Percentiles rank a stretch among this genome's conserved stretches.
Conservation (phyloP, 2,113 vertebrate species). For the Aramus guarauna region DNA sequence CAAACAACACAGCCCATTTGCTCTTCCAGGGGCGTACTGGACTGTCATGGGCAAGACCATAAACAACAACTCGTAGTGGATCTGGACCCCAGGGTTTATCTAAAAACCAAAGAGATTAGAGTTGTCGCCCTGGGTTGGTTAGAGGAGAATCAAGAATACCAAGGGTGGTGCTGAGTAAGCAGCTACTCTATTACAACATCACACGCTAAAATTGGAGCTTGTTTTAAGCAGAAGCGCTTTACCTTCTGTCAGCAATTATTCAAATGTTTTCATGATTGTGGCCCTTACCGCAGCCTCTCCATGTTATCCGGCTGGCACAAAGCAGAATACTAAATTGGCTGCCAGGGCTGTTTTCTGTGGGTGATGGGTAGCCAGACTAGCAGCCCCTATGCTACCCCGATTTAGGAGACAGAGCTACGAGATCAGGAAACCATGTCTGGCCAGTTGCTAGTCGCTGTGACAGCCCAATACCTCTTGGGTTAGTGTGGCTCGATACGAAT, state of each 20-base stretch:
- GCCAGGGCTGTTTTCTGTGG: background rate
- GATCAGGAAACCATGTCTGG: background rate
- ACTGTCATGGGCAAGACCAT: background rate
- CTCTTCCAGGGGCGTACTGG: background rate
- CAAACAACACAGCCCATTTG: background rate
- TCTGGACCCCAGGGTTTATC: background rate
- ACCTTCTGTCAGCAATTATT: background rate
- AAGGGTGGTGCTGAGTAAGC: background rate
- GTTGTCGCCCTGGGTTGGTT: background rate
- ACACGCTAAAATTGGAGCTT: background rate
- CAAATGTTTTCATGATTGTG: background rate
- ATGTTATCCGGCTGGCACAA: background rate
- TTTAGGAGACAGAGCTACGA: background rate
- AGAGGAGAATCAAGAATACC: background rate
- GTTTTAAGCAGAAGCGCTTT: background rate
- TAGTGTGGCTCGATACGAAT: fast-evolving
- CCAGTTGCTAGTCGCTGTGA: background rate
- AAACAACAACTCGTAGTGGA: fast-evolving
- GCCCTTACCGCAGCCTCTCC: background rate
- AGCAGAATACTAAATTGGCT: background rate
- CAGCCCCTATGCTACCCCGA: background rate
- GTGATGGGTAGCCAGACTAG: background rate
- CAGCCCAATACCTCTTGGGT: background rate
- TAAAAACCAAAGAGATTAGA: background rate
- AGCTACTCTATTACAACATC: background rate